phyloP scores from a whole-genome alignment of 2,797 vertebrate species.

The Cyclura pinguis region DNA sequence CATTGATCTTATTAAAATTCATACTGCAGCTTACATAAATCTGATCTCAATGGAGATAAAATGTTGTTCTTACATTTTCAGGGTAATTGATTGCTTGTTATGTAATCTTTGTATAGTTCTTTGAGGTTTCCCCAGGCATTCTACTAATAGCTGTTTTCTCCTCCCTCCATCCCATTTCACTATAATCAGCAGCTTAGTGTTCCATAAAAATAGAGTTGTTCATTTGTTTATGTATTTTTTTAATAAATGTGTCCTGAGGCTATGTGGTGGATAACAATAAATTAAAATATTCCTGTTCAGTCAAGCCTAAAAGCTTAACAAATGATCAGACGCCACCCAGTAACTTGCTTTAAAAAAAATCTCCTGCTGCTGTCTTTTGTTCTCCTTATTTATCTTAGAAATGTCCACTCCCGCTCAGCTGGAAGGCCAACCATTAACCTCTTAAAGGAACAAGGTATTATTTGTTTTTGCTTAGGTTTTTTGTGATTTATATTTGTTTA shows the following conservation, averaged over 20 bases:
- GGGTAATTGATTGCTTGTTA: not conserved
- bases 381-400: conserved; percentile 81
- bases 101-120: not conserved
- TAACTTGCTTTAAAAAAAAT: conserved; percentile 22
- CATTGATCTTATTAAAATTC: not conserved
- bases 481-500: not conserved
- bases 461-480: not conserved
- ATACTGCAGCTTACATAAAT: not conserved
- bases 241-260: not conserved
- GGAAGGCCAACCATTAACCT: conserved; percentile 95
- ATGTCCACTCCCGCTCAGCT: conserved; percentile 97
- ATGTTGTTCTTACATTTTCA: not conserved
- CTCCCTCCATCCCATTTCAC: not conserved
- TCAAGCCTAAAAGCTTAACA: conserved; percentile 7
- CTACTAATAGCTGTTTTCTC: conserved; percentile 11
- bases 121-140: conserved; percentile 11
- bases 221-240: conserved; percentile 22
- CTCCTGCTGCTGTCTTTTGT: conserved; percentile 35
- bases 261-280: not conserved
- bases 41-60: conserved; percentile 7
- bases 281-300: conserved; percentile 8
- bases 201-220: conserved; percentile 6
- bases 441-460: conserved; percentile 91
- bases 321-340: not conserved
- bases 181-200: not conserved